These are phyloP conservation scores for Rotaria socialis DNA, from an alignment of 2,888 invertebrate genomes.

Conservation along the genomic window DNA sequence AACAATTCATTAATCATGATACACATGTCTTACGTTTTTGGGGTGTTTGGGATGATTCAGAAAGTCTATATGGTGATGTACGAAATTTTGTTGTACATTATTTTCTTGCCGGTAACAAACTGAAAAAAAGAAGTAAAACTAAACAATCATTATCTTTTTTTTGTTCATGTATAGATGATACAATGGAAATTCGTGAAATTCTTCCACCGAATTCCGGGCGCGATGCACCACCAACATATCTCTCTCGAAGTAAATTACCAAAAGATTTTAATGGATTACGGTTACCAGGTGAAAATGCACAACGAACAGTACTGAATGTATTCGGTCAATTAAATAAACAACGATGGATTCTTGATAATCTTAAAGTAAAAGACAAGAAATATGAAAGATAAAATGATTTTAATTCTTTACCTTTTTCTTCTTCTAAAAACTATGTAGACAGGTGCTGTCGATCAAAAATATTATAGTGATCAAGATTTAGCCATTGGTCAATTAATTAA, in stretches of 20 bases:
- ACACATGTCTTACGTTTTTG: constrained; percentile 70
- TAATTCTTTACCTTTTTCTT: neutral
- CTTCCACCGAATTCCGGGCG: constrained; percentile 67
- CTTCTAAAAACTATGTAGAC: constrained; percentile 50
- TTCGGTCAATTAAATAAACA: constrained; percentile 59
- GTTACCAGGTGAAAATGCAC: constrained; percentile 57
- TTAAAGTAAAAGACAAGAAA: constrained; percentile 52
- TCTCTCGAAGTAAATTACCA: constrained; percentile 73
- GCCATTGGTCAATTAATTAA: constrained; percentile 76
- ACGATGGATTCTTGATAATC: constrained; percentile 58
- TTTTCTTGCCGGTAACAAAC: constrained; percentile 65
- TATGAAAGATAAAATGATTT: no score
- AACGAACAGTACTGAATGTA: constrained; percentile 60
- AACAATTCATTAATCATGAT: constrained; percentile 78
- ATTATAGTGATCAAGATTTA: constrained; percentile 69
- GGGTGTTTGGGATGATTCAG: constrained; percentile 83
- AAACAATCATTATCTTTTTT: neutral
- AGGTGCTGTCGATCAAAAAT: constrained; percentile 56
- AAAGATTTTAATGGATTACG: constrained; percentile 64
- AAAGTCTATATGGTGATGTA: constrained; percentile 71
- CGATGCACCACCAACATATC: constrained; percentile 70
- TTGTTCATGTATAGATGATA: constrained; percentile 66
- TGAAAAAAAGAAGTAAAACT: neutral
- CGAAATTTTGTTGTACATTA: constrained; percentile 76
- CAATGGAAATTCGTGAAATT: constrained; percentile 79